Percentiles rank a stretch among this genome's conserved stretches.
Conservation (phyloP, 1,140 invertebrate genomes). For the Anadara kagoshimensis region DNA sequence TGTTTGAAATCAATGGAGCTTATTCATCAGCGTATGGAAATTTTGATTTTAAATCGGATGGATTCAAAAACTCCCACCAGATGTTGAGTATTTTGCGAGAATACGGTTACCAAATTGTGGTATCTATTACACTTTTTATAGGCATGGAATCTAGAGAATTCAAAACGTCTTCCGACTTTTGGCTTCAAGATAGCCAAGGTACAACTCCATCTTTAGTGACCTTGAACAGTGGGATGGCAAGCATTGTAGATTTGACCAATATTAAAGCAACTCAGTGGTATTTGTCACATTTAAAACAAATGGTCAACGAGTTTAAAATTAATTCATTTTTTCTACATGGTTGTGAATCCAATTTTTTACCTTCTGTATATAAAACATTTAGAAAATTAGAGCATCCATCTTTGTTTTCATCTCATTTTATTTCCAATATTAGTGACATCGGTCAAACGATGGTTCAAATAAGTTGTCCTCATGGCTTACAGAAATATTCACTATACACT, state of each 20-base stretch:
- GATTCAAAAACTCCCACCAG: constrained; percentile 84
- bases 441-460: constrained; percentile 76
- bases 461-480: constrained; percentile 82
- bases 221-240: constrained; percentile 61
- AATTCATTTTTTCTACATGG: constrained; percentile 50
- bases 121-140: constrained; percentile 93
- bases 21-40: constrained; percentile 92
- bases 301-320: constrained; percentile 40
- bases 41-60: constrained; percentile 80
- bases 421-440: constrained; percentile 38
- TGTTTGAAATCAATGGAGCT: constrained; percentile 91
- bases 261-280: constrained; percentile 82
- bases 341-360: constrained; percentile 44
- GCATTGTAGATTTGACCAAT: constrained; percentile 77
- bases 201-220: constrained; percentile 1
- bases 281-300: constrained; percentile 73
- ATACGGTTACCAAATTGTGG: constrained; percentile 82
- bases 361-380: constrained; percentile 23
- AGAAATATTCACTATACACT: constrained; percentile 85
- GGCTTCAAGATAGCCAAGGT: constrained; percentile 22
- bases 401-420: constrained; percentile 46
- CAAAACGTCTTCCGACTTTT: constrained; percentile 26
- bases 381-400: constrained; percentile 57
- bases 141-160: constrained; percentile 32
- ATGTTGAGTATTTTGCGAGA: constrained; percentile 78